Base-by-base conservation (phyloP, 92 coral and sea anemone species). In the Palythoa caribaeorum region DNA sequence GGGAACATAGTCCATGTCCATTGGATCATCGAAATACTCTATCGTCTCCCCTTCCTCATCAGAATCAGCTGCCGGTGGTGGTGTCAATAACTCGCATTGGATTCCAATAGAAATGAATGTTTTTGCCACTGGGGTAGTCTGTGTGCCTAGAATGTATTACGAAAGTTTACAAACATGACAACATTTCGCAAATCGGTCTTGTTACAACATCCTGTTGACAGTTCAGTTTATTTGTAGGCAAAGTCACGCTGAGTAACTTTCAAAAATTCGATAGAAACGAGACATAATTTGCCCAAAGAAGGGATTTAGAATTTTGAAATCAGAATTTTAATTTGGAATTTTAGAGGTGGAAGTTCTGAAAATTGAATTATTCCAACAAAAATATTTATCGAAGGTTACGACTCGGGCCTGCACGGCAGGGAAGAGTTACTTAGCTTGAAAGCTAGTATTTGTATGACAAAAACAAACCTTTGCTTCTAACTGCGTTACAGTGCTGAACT, bases 401-500 rank as follows among this genome's bases (percentile, higher is more conserved):
- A 39, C 47, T 54, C 16, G 60, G 15, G 77, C 77, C 47, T 73
- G 11, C 2, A 76, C 38, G 79, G 50, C 38, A 28, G 50, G 59
- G 9, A 1, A 47, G 37, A 76, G 38, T 8, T 9, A 54, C 37
- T 38, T 6, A 6, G 10, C 59, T 76, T 76, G 17, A 20, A 65
- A 21, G 19, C 79, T 15, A 76, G 10, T 28, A 47, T 28, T 28
- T 28, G 28, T 76, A 71, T 47, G 52, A n/a, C 35, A 35, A 51
- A 12, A 50, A 76, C 79, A 76, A 76, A 76, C 79, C 79, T 76
- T 76, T 76, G 39, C 79, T 76, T 76, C 79, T 50, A 76, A 76
- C 79, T 9, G 79, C 59, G 62, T 76, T 50, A 51, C 47, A 62
- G 79, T 76, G 59, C 52, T 76, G 79, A 47, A 76, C 62, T 19